Conservation (phyloP, 1,140 invertebrate genomes). For the Apis dorsata region DNA sequence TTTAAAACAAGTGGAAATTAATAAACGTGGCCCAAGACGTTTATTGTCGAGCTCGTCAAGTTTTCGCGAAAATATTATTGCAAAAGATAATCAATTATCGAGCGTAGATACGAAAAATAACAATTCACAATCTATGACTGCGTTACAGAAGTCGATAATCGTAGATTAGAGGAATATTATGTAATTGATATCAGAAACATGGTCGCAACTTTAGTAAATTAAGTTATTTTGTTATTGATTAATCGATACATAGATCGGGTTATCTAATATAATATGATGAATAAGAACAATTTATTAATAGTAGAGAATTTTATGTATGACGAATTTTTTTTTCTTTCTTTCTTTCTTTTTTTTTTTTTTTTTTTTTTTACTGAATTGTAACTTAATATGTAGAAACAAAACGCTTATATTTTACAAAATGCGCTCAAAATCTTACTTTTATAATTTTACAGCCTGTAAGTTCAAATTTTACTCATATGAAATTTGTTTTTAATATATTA, state of each 20-base stretch:
- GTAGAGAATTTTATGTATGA: neutral
- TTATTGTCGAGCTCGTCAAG: slow-evolving; percentile 34
- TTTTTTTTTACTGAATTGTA: neutral
- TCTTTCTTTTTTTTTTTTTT: too few species aligned
- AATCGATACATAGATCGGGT: neutral
- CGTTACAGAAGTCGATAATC: neutral
- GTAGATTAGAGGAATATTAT: neutral
- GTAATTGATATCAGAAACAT: neutral
- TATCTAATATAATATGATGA: too few species aligned
- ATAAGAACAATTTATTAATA: neutral
- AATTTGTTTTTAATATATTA: neutral
- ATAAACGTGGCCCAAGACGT: slow-evolving; percentile 51
- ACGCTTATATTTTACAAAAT: neutral
- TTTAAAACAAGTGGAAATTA: slow-evolving; percentile 62
- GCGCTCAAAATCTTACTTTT: neutral
- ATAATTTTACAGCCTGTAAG: neutral
- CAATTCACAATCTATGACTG: slow-evolving; percentile 29
- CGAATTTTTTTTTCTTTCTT: neutral
- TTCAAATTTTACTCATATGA: neutral
- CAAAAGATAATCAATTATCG: slow-evolving; percentile 36
- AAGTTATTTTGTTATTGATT: neutral
- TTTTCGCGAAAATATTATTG: slow-evolving; percentile 41
- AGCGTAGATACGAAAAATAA: slow-evolving; percentile 17
- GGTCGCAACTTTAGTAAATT: neutral
- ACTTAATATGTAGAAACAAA: neutral